Evolutionary conservation across 2,113 vertebrate genomes (phyloP).

Genomic region (Lethenteron reissneri): DNA sequence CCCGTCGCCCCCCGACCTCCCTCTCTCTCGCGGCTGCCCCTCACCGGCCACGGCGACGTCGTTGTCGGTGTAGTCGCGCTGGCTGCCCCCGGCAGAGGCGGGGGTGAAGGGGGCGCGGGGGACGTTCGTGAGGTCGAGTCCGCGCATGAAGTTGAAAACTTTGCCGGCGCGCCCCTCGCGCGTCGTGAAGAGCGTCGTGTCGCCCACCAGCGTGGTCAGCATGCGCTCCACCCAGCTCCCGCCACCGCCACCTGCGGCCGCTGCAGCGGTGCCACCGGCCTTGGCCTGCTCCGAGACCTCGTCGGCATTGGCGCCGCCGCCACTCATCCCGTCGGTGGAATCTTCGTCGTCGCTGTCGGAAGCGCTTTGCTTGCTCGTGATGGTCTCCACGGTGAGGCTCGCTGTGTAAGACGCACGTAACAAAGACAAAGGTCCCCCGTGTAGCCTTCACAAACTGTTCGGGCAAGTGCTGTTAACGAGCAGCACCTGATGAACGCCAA

Average conservation of each 20-base stretch:
- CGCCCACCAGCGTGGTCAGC: conserved; percentile 61
- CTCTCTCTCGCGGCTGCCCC: not conserved
- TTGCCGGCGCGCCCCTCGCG: conserved; percentile 81
- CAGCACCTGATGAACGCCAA: too few relatives aligned
- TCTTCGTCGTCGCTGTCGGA: too few relatives aligned
- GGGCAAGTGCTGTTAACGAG: too few relatives aligned
- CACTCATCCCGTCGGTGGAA: too few relatives aligned
- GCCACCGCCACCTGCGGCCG: not conserved
- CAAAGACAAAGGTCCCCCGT: too few relatives aligned
- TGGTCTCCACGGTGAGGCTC: too few relatives aligned
- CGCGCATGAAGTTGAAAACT: conserved; percentile 96
- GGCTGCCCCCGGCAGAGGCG: not conserved
- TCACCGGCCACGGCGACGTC: conserved; percentile 3
- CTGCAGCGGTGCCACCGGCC: too few relatives aligned
- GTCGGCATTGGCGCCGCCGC: too few relatives aligned
- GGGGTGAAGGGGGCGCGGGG: not conserved
- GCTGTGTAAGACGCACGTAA: too few relatives aligned
- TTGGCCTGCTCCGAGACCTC: too few relatives aligned
- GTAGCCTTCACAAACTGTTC: too few relatives aligned
- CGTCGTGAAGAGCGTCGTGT: conserved; percentile 65
- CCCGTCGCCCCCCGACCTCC: not conserved
- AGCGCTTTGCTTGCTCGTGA: too few relatives aligned
- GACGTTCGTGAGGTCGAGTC: conserved; percentile 51
- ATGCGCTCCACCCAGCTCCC: conserved; percentile 70
- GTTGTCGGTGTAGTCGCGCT: not conserved